Evolutionary conservation across 1,140 invertebrate species (phyloP).

Genomic region (Aporrectodea caliginosa): DNA sequence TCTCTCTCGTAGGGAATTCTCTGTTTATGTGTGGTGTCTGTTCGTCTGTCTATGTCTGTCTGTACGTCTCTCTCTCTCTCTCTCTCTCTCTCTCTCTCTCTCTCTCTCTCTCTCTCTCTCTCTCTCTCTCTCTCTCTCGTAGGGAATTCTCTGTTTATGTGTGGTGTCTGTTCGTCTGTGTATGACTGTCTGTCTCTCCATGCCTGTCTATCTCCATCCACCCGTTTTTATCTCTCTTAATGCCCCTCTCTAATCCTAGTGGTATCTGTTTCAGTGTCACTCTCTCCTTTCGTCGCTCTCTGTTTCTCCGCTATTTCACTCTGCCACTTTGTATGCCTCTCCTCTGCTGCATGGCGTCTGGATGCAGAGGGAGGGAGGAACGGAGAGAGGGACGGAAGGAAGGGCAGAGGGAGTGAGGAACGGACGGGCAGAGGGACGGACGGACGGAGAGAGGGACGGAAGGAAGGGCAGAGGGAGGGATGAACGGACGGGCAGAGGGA

Average conservation of each 20-base stretch:
- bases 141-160: not conserved
- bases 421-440: not conserved
- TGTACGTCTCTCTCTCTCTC: not conserved
- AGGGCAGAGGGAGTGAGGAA: not conserved
- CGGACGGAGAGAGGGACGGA: not conserved
- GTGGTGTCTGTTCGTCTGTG: not conserved
- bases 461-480: not conserved
- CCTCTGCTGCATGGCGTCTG: too few species aligned
- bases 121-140: conserved; percentile 1
- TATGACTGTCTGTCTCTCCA: not conserved
- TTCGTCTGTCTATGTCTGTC: not conserved
- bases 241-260: not conserved
- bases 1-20: not conserved
- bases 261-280: not conserved
- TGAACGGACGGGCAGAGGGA: not conserved
- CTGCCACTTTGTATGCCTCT: too few species aligned
- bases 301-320: too few species aligned
- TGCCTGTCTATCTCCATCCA: too few species aligned
- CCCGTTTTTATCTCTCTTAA: not conserved
- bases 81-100: not conserved
- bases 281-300: not conserved
- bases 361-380: not conserved
- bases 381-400: not conserved
- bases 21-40: too few species aligned
- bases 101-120: not conserved